phyloP scores from a whole-genome alignment of 2,888 invertebrate genomes.

The Scaptomyza caliginosa region DNA sequence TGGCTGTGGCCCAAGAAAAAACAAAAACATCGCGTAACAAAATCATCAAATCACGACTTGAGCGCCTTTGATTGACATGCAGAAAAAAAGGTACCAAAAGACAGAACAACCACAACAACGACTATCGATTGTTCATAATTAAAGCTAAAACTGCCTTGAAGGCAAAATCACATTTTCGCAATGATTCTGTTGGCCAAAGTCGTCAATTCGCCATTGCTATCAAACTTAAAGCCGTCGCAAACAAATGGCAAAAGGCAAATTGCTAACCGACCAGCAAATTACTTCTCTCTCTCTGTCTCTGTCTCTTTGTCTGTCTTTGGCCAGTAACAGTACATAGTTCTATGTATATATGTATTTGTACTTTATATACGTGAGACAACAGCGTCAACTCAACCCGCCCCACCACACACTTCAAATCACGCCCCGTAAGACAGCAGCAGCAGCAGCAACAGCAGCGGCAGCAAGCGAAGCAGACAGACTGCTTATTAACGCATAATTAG shows the following conservation, averaged over 20 bases:
- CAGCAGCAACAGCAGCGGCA: not conserved
- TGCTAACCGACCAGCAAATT: slow-evolving; percentile 60
- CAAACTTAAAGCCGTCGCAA: slow-evolving; percentile 12
- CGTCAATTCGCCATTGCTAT: not conserved
- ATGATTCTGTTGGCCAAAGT: slow-evolving; percentile 59
- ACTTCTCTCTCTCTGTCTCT: slow-evolving; percentile 36
- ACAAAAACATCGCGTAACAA: slow-evolving; percentile 34
- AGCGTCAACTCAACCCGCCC: slow-evolving; percentile 6
- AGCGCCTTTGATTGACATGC: slow-evolving; percentile 74
- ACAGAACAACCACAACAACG: slow-evolving; percentile 26
- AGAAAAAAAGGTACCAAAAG: slow-evolving; percentile 21
- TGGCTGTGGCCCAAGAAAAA: slow-evolving; percentile 4
- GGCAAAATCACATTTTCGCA: slow-evolving; percentile 66
- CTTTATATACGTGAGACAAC: slow-evolving; percentile 12
- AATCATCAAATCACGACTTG: slow-evolving; percentile 79
- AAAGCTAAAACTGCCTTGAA: slow-evolving; percentile 58
- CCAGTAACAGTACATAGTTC: slow-evolving; percentile 42
- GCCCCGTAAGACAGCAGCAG: slow-evolving; percentile 32
- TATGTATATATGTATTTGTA: not conserved
- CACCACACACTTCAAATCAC: slow-evolving; percentile 9
- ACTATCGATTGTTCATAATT: slow-evolving; percentile 76
- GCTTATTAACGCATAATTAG: slow-evolving; percentile 80
- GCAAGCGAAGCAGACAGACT: slow-evolving; percentile 17
- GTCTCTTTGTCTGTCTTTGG: slow-evolving; percentile 2
- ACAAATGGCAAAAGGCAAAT: slow-evolving; percentile 42